These are phyloP conservation scores for Penaeus chinensis DNA, from an alignment of 1,140 invertebrate genomes.

Conservation along the genomic window DNA sequence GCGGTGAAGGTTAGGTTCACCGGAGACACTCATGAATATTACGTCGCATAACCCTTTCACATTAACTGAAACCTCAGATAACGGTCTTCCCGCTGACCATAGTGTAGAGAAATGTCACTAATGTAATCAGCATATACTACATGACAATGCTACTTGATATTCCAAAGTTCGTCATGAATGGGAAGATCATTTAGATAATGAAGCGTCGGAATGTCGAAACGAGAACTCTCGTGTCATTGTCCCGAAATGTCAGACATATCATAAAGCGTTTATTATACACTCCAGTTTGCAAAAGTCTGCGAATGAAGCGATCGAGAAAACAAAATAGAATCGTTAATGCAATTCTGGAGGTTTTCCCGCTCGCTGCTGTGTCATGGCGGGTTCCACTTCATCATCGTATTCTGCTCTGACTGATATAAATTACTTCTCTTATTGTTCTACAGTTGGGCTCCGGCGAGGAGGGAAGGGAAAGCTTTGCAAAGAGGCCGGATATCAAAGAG, in stretches of 20 bases:
- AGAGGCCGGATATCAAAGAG: slow-evolving; percentile 47
- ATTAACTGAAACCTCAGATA: not conserved
- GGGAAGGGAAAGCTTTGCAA: slow-evolving; percentile 47
- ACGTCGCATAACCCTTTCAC: not conserved
- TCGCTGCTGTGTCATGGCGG: slow-evolving; percentile 49
- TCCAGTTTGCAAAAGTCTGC: slow-evolving; percentile 25
- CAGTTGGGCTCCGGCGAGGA: slow-evolving; percentile 39
- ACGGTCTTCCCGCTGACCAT: not conserved
- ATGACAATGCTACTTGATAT: too few species aligned
- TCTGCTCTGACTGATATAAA: slow-evolving; percentile 54
- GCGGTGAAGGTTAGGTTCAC: slow-evolving; percentile 25
- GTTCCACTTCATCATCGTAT: slow-evolving; percentile 52
- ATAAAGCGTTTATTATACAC: slow-evolving; percentile 37
- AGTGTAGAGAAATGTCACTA: slow-evolving; percentile 33
- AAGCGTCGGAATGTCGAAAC: not conserved
- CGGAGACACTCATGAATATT: slow-evolving; percentile 18
- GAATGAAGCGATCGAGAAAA: slow-evolving; percentile 51
- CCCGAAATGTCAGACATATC: slow-evolving; percentile 24
- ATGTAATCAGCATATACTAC: slow-evolving; percentile 16
- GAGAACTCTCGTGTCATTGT: not conserved
- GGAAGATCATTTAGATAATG: not conserved
- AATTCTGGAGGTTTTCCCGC: slow-evolving; percentile 41
- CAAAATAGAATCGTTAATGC: slow-evolving; percentile 51
- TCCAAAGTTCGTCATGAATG: not conserved
- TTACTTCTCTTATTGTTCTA: slow-evolving; percentile 59